Base-by-base conservation (phyloP, 2,797 vertebrate species). In the Tapera naevia region DNA sequence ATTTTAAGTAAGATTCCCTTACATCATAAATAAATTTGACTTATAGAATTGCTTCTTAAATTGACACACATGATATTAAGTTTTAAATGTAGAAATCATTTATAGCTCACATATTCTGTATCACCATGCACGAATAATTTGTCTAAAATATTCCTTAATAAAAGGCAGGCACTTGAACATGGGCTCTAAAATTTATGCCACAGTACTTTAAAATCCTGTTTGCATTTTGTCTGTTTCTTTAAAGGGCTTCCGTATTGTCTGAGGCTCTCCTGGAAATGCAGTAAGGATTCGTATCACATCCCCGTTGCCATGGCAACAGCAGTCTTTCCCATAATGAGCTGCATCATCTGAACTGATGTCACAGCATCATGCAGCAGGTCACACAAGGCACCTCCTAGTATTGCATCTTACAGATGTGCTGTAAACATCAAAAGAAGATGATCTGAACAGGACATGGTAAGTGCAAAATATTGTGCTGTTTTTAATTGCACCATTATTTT, bases 271-370 rank as follows among this genome's bases (percentile, higher is more conserved):
- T 99, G 97, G 97, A 95, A 98, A 97, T 97, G 92, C 97, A 96
- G 97, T 98, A 98, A 98, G 98, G 98, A 99, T 97, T 98, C 98
- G 98, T 98, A 98, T 99, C 99, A 99, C 98, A 98, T 98, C 98
- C 98, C 97, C 82, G 98, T 99, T 98, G 98, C 99, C 98, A 98
- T 97, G 97, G 99, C 98, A 99, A 99, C 99, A 98, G 98, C 98
- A 98, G 98, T 80, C 98, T 98, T 98, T 98, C 97, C 98, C 98
- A 98, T 98, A 98, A 98, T 98, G 98, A 98, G 98, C 98, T 98
- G 98, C 98, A 98, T 98, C 98, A 99, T 98, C 98, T 98, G 98
- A 98, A 98, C 98, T 98, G 98, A 98, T 98, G 98, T 98, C 98
- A 98, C 98, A 98, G 98, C 98, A 98, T 98, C 98, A 98, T 98